These are phyloP conservation scores for Ammodytes marinus DNA, from an alignment of 2,113 vertebrate genomes.

Conservation along the genomic window DNA sequence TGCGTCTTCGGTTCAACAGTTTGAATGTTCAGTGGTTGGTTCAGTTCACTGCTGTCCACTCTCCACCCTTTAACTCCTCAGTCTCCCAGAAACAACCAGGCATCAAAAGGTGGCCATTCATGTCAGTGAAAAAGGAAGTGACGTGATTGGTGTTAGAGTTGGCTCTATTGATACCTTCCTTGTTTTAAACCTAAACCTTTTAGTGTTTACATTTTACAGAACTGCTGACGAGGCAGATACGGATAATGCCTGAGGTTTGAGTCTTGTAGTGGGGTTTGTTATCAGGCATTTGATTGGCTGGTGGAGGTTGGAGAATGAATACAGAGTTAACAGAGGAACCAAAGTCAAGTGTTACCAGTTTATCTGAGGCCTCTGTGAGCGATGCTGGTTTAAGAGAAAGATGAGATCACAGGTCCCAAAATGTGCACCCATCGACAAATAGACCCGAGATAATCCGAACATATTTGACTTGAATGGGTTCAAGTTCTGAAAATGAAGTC, in stretches of 20 bases:
- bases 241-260: neutral
- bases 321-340: slow-evolving; percentile 32
- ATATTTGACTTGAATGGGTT: neutral
- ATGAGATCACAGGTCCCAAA: neutral
- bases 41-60: slow-evolving; percentile 52
- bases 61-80: slow-evolving; percentile 10
- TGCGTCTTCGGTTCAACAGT: slow-evolving; percentile 31
- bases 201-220: slow-evolving; percentile 35
- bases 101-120: too few species aligned
- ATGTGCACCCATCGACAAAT: neutral
- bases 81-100: neutral
- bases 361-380: slow-evolving; percentile 25
- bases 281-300: slow-evolving; percentile 23
- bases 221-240: neutral
- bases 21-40: slow-evolving; percentile 48
- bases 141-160: neutral
- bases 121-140: neutral
- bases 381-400: slow-evolving; percentile 1
- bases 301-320: slow-evolving; percentile 31
- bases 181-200: neutral
- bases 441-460: neutral
- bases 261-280: slow-evolving; percentile 40
- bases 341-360: slow-evolving; percentile 69
- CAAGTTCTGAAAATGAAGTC: neutral
- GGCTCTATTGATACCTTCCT: neutral